phyloP scores from a whole-genome alignment of 2,113 vertebrate species.

The Athene cunicularia region DNA sequence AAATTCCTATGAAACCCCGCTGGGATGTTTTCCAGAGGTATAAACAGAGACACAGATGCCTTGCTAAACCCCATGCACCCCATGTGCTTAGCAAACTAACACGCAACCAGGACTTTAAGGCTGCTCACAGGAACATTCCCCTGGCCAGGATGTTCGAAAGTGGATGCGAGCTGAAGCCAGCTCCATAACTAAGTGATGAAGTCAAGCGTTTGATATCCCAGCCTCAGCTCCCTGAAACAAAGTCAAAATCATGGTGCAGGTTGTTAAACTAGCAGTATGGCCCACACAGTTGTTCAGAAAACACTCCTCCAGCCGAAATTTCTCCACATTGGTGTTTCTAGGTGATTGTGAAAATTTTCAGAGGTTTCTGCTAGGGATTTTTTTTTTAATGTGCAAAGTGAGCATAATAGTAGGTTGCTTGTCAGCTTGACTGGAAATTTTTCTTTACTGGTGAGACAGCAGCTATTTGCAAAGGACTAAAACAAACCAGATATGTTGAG shows the following conservation, averaged over 20 bases:
- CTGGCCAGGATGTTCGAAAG: fast-evolving
- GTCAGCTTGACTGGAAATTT: background rate
- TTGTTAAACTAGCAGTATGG: background rate
- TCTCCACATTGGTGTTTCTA: background rate
- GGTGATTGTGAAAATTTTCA: background rate
- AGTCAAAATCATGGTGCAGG: background rate
- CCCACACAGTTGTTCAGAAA: background rate
- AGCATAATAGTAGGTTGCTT: background rate
- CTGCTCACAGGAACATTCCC: background rate
- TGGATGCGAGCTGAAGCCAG: background rate
- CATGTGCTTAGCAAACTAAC: fast-evolving
- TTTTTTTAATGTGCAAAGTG: background rate
- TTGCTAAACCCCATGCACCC: background rate
- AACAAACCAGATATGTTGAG: background rate
- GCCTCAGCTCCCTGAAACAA: background rate
- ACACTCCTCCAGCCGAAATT: background rate
- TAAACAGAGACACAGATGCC: background rate
- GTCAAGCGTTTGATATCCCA: background rate
- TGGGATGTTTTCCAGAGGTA: background rate
- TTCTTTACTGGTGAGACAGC: background rate
- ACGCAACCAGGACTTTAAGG: background rate
- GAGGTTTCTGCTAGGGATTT: background rate
- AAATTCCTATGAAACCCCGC: background rate
- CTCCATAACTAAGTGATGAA: background rate
- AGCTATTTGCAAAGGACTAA: background rate